Evolutionary conservation across 2,113 vertebrate genomes (phyloP).

Genomic region (Scopus umbretta): DNA sequence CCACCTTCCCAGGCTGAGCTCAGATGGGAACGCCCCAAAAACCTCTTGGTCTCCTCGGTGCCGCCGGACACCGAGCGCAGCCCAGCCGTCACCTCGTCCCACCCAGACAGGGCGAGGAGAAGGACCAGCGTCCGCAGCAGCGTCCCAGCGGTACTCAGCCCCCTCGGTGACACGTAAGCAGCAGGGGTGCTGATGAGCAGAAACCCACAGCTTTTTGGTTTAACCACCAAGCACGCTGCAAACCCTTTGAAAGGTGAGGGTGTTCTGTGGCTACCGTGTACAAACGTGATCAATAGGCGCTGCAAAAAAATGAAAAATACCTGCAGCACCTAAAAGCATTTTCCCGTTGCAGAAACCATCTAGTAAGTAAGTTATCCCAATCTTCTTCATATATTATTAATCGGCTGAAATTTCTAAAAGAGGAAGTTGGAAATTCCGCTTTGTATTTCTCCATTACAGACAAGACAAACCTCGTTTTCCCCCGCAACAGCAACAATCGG

Average conservation of each 20-base stretch:
- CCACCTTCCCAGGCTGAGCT: background rate
- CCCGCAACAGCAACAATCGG: too few species aligned
- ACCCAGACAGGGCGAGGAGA: background rate
- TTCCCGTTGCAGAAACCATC: background rate
- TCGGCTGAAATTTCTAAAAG: background rate
- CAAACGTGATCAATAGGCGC: background rate
- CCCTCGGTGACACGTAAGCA: background rate
- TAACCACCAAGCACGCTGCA: background rate
- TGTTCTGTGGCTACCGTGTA: accelerated
- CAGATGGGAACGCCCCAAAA: background rate
- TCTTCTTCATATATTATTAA: background rate
- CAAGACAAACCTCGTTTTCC: too few species aligned
- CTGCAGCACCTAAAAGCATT: background rate
- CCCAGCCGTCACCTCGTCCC: background rate
- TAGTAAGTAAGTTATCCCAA: background rate
- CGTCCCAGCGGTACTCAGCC: accelerated
- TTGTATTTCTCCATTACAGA: background rate
- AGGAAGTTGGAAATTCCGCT: background rate
- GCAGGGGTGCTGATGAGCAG: background rate
- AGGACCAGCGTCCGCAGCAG: background rate
- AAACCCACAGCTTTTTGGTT: background rate
- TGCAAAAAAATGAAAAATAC: background rate
- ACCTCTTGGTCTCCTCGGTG: background rate
- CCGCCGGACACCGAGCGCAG: background rate
- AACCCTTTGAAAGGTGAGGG: too few species aligned